Conservation (phyloP, 1,140 invertebrate genomes). For the Mycetomoellerius zeteki region DNA sequence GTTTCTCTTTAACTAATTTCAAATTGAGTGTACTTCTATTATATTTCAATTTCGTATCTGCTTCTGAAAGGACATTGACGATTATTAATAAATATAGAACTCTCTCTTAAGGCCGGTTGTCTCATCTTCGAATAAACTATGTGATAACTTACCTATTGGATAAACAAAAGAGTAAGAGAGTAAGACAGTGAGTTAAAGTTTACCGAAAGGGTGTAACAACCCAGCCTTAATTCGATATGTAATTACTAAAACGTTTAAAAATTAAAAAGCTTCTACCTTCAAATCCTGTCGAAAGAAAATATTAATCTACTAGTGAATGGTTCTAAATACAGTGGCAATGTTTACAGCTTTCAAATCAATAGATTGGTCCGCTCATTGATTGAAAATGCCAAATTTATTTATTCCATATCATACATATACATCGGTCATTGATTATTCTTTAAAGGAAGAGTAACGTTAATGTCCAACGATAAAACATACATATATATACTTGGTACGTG, state of each 20-base stretch:
- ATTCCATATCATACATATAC: no score
- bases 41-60: neutral
- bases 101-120: no score
- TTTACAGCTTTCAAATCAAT: neutral
- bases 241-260: neutral
- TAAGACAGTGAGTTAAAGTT: no score
- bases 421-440: neutral
- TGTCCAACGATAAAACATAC: neutral
- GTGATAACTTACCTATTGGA: no score
- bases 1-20: conserved; percentile 1
- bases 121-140: no score
- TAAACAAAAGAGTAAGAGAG: no score
- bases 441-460: no score
- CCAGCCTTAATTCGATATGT: neutral
- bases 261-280: neutral
- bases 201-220: no score
- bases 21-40: neutral
- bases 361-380: neutral
- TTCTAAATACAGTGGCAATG: neutral
- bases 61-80: neutral
- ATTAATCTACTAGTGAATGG: neutral
- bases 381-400: conserved; percentile 5
- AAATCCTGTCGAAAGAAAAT: neutral
- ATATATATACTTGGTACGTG: neutral
- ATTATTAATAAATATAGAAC: neutral